These are phyloP conservation scores for Antedon bifida DNA, from an alignment of 35 echinoderm and acorn worm species.

Conservation along the genomic window DNA sequence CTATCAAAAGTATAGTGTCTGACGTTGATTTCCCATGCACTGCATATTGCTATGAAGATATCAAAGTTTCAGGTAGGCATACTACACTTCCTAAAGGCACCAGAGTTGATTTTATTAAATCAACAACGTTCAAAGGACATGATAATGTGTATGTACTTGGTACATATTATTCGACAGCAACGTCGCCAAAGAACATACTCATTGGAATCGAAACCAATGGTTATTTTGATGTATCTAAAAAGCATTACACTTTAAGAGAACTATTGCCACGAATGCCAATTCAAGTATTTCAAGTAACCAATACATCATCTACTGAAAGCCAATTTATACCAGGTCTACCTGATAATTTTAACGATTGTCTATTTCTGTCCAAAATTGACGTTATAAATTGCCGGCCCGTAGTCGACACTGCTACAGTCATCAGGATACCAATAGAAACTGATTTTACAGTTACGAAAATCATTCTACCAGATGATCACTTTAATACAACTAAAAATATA, in stretches of 20 bases:
- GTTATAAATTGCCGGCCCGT: not conserved
- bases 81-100: not conserved
- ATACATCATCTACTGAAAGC: not conserved
- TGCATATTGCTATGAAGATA: not conserved
- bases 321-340: not conserved
- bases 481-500: not conserved
- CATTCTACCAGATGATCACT: not conserved
- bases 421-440: not conserved
- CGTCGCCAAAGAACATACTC: not conserved
- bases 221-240: not conserved
- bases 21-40: not conserved
- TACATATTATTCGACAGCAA: not conserved
- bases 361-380: not conserved
- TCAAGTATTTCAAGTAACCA: not conserved
- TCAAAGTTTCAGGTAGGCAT: not conserved
- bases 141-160: not conserved
- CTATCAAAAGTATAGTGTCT: not conserved
- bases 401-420: not conserved
- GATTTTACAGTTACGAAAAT: not conserved
- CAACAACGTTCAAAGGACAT: not conserved
- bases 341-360: not conserved
- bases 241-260: not conserved
- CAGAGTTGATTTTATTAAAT: not conserved
- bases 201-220: not conserved
- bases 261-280: not conserved